Evolutionary conservation across 64 coral and sea anemone genomes (phyloP), one percentile per base, ranked within the genome.

Genomic region (Stichodactyla mertensii): DNA sequence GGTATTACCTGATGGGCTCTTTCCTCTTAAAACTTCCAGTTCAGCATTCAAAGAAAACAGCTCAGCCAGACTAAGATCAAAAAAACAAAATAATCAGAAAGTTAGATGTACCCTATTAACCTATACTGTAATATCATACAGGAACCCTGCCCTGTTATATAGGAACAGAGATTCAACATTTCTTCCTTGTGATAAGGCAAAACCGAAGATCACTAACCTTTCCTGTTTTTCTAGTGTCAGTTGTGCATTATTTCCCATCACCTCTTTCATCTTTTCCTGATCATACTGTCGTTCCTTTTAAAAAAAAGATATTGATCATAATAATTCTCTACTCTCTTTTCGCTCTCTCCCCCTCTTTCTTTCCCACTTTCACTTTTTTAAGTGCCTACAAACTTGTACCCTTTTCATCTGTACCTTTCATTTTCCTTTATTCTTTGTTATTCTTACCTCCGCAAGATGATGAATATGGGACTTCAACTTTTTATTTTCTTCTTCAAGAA

Each of bases 221-320:
- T 98, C 89, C 59, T 98, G 95, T 2, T 91, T 94, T 64, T 98
- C 95, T 27, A 98, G 26, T 5, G 89, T 86, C 28, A 98, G 54
- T 71, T 92, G 92, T 5, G 95, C 95, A 82, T 98, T 98, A 71
- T 91, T 92, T 57, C 91, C 95, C 89, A 98, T 93, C n/a, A 94
- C 77, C 77, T 91, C 92, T 71, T 92, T 98, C 13, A 94, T 59
- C 71, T 94, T 94, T 5, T 89, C 70, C 78, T 98, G 95, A 23
- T 94, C 89, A 45, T 89, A 84, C 52, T 94, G 92, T 62, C 92
- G 89, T 22, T 98, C 95, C 93, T 95, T 7, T 23, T 10, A 70
- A 70, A 22, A 70, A 22, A 7, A 22, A n/a, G 10, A 7, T 9
- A 22, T 23, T 22, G 1, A 45, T 45, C 36, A 45, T 45, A 45